These are phyloP conservation scores for Bubo bubo DNA, from an alignment of 2,113 vertebrate genomes.

Conservation along the genomic window DNA sequence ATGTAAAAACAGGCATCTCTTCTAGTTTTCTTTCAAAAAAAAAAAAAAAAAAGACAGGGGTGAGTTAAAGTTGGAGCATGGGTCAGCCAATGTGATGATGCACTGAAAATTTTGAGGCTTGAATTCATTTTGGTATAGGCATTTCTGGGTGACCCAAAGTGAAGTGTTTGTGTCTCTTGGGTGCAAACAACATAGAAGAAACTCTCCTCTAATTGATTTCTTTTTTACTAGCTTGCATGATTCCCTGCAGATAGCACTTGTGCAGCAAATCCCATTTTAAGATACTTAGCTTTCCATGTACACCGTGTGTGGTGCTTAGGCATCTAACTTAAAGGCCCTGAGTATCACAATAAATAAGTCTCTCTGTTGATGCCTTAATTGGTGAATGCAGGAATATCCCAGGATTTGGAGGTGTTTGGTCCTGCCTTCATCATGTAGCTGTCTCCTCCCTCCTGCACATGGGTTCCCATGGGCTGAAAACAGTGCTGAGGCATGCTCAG, in stretches of 20 bases:
- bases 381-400: neutral
- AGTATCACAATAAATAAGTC: neutral
- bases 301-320: neutral
- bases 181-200: neutral
- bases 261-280: neutral
- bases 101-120: neutral
- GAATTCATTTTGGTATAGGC: neutral
- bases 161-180: neutral
- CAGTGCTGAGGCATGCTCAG: neutral
- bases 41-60: accelerated
- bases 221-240: neutral
- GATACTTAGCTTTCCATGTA: accelerated
- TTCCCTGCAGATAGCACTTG: neutral
- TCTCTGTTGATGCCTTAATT: neutral
- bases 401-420: neutral
- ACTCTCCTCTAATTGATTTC: neutral
- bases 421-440: neutral
- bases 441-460: neutral
- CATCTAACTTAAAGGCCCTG: neutral
- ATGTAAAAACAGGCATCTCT: neutral
- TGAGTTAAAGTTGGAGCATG: neutral
- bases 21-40: neutral
- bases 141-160: neutral
- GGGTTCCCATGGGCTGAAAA: neutral
- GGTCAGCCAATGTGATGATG: neutral